These are phyloP conservation scores for Alloscopus bannaensis DNA, from an alignment of 2,888 invertebrate species.

Conservation along the genomic window DNA sequence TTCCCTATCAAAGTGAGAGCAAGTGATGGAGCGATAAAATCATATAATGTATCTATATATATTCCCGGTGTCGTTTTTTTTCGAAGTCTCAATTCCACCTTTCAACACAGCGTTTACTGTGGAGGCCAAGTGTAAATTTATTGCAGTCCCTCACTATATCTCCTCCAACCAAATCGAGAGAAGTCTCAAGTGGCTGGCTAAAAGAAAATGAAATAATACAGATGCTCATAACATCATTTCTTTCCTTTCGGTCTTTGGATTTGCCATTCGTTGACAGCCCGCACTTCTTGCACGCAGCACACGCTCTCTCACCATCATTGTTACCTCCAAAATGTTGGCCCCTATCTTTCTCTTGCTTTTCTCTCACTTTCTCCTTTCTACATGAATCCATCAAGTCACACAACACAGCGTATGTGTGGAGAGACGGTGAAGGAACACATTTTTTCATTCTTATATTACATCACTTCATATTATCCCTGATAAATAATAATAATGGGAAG, in stretches of 20 bases:
- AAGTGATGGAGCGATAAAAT: too few relatives aligned
- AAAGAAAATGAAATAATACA: constrained; percentile 67
- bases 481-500: constrained; percentile 49
- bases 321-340: neutral
- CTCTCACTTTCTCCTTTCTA: constrained; percentile 5
- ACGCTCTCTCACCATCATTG: neutral
- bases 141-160: constrained; percentile 33
- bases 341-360: neutral
- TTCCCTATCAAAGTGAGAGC: neutral
- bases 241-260: constrained; percentile 17
- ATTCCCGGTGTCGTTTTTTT: too few relatives aligned
- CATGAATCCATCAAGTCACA: neutral
- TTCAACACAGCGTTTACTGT: constrained; percentile 54
- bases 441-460: constrained; percentile 33
- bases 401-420: neutral
- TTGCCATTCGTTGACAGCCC: constrained; percentile 38
- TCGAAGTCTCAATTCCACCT: constrained; percentile 60
- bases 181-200: constrained; percentile 57
- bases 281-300: constrained; percentile 2
- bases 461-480: constrained; percentile 48
- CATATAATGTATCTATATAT: too few relatives aligned
- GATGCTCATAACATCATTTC: constrained; percentile 59
- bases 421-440: constrained; percentile 14
- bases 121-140: constrained; percentile 61
- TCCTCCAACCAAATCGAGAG: constrained; percentile 28